Conservation (phyloP, 2,797 vertebrate genomes). For the Hozukius guyotensis region DNA sequence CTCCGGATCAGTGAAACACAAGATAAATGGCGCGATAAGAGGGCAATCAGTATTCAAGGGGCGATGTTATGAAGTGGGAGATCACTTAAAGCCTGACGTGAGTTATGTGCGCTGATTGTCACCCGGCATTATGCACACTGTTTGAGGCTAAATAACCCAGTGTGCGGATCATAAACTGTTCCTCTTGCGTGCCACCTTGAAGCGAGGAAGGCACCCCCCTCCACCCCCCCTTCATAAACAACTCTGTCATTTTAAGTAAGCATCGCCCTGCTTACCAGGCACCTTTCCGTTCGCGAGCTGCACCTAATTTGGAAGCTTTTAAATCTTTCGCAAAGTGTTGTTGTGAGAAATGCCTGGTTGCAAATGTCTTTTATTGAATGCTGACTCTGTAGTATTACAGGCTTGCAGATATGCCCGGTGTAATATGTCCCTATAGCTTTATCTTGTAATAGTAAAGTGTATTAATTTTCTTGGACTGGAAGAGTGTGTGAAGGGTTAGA, state of each 20-base stretch:
- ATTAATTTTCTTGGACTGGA: conserved; percentile 85
- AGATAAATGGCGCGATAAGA: conserved; percentile 56
- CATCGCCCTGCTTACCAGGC: conserved; percentile 86
- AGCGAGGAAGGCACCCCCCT: conserved; percentile 60
- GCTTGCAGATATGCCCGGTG: conserved; percentile 86
- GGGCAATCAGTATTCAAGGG: conserved; percentile 70
- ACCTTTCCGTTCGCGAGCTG: conserved; percentile 84
- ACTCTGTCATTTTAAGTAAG: conserved; percentile 89
- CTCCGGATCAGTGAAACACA: conserved; percentile 40
- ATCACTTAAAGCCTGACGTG: conserved; percentile 69
- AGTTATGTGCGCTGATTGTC: conserved; percentile 83
- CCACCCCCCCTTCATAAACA: conserved; percentile 78
- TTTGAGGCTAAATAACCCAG: conserved; percentile 83
- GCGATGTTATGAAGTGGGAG: conserved; percentile 58
- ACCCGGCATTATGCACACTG: conserved; percentile 81
- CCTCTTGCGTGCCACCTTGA: conserved; percentile 64
- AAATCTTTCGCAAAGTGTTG: conserved; percentile 86
- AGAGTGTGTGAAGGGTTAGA: conserved; percentile 79
- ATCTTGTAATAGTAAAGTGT: conserved; percentile 90
- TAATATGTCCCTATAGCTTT: conserved; percentile 88
- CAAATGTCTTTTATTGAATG: conserved; percentile 91
- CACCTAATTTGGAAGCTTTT: conserved; percentile 90
- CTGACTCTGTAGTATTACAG: conserved; percentile 89
- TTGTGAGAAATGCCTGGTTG: conserved; percentile 87
- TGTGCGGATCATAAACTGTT: conserved; percentile 82